Conservation (phyloP, 2,113 vertebrate genomes). For the Antechinus flavipes region DNA sequence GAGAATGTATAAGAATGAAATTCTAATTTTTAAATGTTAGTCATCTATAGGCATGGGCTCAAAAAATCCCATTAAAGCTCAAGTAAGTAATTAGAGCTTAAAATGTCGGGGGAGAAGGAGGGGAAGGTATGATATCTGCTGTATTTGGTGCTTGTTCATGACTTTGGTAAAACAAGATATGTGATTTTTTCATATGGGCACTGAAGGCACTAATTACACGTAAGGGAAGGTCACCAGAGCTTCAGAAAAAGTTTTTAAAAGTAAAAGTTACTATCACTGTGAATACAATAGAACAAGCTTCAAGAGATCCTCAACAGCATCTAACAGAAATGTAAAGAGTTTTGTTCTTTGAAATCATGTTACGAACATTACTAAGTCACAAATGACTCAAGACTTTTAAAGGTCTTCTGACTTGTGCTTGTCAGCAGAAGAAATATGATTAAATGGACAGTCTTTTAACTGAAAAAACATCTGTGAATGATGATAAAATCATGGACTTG, state of each 20-base stretch:
- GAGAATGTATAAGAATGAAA: neutral
- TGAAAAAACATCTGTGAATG: slow-evolving; percentile 25
- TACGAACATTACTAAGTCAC: neutral
- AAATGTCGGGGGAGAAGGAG: neutral
- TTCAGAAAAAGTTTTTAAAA: slow-evolving; percentile 51
- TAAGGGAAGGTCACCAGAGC: slow-evolving; percentile 17
- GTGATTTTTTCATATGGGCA: slow-evolving; percentile 49
- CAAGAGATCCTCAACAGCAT: neutral
- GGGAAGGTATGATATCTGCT: slow-evolving; percentile 12
- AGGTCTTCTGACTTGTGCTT: slow-evolving; percentile 41
- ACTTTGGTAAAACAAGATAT: slow-evolving; percentile 55
- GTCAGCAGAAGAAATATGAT: slow-evolving; percentile 51
- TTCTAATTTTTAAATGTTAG: slow-evolving; percentile 51
- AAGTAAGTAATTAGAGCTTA: slow-evolving; percentile 37
- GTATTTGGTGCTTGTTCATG: slow-evolving; percentile 26
- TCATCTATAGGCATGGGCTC: neutral
- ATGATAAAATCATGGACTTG: slow-evolving; percentile 12
- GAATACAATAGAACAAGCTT: slow-evolving; percentile 20
- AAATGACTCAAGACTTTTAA: slow-evolving; percentile 10
- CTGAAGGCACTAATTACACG: slow-evolving; percentile 50
- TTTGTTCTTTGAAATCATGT: slow-evolving; percentile 17
- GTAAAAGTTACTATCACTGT: neutral
- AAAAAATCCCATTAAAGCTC: slow-evolving; percentile 38
- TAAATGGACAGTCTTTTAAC: slow-evolving; percentile 43
- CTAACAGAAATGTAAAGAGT: neutral